phyloP scores from a whole-genome alignment of 2,113 vertebrate species.

The Nettapus auritus region DNA sequence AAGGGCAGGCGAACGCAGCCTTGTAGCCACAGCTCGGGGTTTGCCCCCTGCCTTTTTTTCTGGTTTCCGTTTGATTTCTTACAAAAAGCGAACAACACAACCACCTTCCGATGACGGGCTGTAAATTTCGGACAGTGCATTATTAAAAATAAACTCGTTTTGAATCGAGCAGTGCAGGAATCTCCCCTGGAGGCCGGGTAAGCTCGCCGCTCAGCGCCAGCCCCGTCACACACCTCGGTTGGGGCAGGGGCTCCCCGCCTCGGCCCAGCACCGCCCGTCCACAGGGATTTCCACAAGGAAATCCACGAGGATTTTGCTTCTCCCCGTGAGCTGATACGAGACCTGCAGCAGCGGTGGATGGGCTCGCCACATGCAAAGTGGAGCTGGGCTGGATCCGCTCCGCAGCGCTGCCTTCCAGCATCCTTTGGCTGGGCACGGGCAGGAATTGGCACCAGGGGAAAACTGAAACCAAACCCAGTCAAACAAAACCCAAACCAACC shows the following conservation, averaged over 20 bases:
- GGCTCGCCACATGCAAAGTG: too few species aligned
- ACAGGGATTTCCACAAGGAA: too few species aligned
- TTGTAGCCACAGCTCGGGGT: background rate
- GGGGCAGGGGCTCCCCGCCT: too few species aligned
- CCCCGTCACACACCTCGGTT: background rate
- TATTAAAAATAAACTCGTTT: slow-evolving; percentile 42
- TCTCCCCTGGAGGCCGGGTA: background rate
- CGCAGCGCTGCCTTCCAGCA: background rate
- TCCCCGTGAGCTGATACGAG: too few species aligned
- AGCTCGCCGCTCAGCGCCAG: background rate
- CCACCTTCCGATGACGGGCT: background rate
- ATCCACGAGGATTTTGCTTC: background rate
- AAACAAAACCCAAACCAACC: too few species aligned
- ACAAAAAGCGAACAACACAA: background rate
- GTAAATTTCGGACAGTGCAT: slow-evolving; percentile 4
- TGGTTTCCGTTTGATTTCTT: background rate
- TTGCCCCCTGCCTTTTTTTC: background rate
- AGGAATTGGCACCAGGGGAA: background rate
- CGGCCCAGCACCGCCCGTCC: too few species aligned
- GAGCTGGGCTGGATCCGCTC: too few species aligned
- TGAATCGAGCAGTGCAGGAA: background rate
- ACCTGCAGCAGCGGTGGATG: too few species aligned
- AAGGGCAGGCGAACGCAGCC: background rate
- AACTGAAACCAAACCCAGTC: too few species aligned
- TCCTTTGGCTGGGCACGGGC: background rate